Base-by-base conservation (phyloP, 2,888 invertebrate species). In the Plagiodera versicolora region DNA sequence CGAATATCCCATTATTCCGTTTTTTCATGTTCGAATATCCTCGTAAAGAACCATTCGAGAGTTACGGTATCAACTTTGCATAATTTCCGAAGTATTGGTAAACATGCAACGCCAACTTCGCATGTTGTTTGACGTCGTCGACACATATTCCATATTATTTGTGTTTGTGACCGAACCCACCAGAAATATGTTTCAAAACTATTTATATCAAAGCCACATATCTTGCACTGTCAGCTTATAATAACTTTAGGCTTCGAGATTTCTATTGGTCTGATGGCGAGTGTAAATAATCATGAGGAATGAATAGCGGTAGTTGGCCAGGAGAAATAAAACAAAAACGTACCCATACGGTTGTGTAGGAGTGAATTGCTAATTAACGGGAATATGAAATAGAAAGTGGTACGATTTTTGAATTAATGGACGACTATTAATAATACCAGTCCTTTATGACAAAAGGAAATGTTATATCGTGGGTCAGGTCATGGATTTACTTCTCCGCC, bases 341-440 rank as follows among this genome's bases (percentile, higher is more conserved):
- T 56, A 28, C 57, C 64, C 56, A 55, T 66, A 67, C 63, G 69
- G 67, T 64, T 68, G 75, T 74, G 76, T 77, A 76, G 76, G 76
- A 75, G 76, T 74, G 67, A 68, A 70, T 71, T 69, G 69, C 71
- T 74, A 74, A 75, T 74, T 75, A 75, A 72, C 71, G 73, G 74
- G 75, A 75, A 74, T 76, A 72, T 74, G 74, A 72, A 74, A 70
- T 75, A 75, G 75, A 75, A 76, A 76, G 76, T 74, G 71, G 74
- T 69, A 66, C 64, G 60, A 65, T 63, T 64, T 64, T 67, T 66
- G 56, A 65, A 60, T 61, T 56, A 58, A 61, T 60, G 54, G 46
- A 55, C 52, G 58, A 58, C 62, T 63, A 63, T 63, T 66, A 66
- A 63, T 63, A 66, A 35, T 39, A 52, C 51, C 47, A 44, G 30